Conservation (phyloP, 2,113 vertebrate species). For the Gopherus flavomarginatus region DNA sequence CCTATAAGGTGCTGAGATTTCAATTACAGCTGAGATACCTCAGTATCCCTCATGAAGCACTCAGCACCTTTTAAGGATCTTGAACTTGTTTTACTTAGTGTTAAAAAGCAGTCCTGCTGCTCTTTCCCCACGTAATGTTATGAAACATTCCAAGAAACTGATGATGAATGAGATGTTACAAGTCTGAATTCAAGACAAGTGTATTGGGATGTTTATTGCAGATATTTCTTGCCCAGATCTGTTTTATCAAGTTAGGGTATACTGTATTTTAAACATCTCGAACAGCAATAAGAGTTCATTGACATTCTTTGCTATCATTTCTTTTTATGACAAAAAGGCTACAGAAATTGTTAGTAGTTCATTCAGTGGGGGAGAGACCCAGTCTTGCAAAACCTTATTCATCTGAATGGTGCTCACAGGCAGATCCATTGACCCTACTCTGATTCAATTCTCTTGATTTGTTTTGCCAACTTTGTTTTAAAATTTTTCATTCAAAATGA, state of each 20-base stretch:
- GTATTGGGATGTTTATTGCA: background rate
- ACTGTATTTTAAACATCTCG: background rate
- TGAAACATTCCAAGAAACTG: background rate
- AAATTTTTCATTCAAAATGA: background rate
- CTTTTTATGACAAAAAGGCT: background rate
- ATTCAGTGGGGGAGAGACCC: background rate
- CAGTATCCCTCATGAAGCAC: background rate
- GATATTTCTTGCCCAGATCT: background rate
- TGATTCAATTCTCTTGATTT: background rate
- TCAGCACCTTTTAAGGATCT: background rate
- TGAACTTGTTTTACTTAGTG: background rate
- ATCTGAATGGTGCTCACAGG: background rate
- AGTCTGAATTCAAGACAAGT: background rate
- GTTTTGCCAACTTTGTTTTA: rapidly evolving
- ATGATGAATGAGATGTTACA: background rate
- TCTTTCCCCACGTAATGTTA: background rate
- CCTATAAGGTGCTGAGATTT: background rate
- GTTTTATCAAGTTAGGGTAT: background rate
- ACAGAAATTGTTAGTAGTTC: background rate
- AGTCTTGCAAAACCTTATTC: background rate
- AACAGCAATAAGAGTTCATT: background rate
- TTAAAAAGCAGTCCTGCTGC: background rate
- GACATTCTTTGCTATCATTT: background rate
- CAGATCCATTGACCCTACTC: background rate
- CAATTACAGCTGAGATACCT: background rate